These are phyloP conservation scores for Zophobas morio DNA, from an alignment of 1,140 invertebrate genomes.

Conservation along the genomic window DNA sequence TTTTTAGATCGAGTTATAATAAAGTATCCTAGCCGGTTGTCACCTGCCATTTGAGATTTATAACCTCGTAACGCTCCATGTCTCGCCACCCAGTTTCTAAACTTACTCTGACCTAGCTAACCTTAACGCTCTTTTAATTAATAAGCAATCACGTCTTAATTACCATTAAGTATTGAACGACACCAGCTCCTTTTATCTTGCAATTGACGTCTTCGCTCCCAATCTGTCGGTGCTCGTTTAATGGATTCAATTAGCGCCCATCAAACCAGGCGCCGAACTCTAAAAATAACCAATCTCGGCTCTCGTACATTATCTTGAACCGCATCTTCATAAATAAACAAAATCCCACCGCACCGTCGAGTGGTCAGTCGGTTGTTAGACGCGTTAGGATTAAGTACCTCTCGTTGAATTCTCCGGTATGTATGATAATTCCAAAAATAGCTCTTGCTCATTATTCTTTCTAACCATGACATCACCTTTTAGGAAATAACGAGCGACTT, in stretches of 20 bases:
- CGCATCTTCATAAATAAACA: conserved; percentile 40
- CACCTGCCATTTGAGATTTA: neutral
- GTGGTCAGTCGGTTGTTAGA: conserved; percentile 14
- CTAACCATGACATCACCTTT: conserved; percentile 58
- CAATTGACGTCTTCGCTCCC: neutral
- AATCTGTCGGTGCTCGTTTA: conserved; percentile 1
- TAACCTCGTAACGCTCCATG: neutral
- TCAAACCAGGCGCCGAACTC: conserved; percentile 11
- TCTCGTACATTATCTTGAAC: neutral
- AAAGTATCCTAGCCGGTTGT: neutral
- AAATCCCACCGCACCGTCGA: conserved; percentile 22
- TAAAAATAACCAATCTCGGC: conserved; percentile 15
- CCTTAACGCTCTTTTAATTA: too few relatives aligned
- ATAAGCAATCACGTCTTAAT: too few relatives aligned
- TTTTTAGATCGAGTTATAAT: neutral
- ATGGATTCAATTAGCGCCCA: conserved; percentile 33
- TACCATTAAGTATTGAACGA: neutral
- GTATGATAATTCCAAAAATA: conserved; percentile 27
- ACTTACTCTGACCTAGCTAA: too few relatives aligned
- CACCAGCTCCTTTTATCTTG: neutral
- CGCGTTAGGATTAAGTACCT: neutral
- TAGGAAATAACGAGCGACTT: conserved; percentile 75
- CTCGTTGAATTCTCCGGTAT: conserved; percentile 11
- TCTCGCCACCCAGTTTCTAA: too few relatives aligned
- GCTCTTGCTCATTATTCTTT: conserved; percentile 19